A percentile compares a stretch with the other conserved stretches of the same genome.
These are phyloP conservation scores for Lepidonotus clava DNA, from an alignment of 2,888 invertebrate species.

Conservation along the genomic window DNA sequence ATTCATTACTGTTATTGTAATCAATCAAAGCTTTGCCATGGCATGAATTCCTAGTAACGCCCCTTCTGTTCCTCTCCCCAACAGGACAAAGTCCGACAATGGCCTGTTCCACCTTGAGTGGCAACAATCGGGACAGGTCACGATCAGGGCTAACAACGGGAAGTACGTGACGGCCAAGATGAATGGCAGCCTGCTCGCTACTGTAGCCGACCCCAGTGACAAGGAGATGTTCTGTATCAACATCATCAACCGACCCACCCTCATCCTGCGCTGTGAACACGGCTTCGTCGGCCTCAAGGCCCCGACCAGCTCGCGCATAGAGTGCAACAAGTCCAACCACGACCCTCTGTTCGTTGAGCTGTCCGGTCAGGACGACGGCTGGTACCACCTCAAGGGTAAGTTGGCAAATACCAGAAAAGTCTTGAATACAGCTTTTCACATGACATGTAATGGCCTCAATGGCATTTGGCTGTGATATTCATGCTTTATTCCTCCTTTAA, in stretches of 20 bases:
- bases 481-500: too few relatives aligned
- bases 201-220: constrained; percentile 90
- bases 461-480: too few relatives aligned
- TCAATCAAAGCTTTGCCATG: background rate
- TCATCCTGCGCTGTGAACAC: constrained; percentile 96
- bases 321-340: constrained; percentile 64
- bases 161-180: constrained; percentile 96
- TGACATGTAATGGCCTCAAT: too few relatives aligned
- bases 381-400: constrained; percentile 63
- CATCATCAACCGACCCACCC: constrained; percentile 87
- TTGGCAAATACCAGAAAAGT: too few relatives aligned
- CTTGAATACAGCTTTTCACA: too few relatives aligned
- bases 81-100: constrained; percentile 47
- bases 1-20: background rate
- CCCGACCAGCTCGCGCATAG: constrained; percentile 58
- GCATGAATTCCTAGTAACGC: background rate
- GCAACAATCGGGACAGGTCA: constrained; percentile 87
- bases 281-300: constrained; percentile 90
- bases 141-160: constrained; percentile 95
- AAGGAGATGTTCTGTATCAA: constrained; percentile 94
- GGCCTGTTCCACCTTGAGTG: constrained; percentile 92
- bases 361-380: constrained; percentile 52
- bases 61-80: background rate
- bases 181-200: constrained; percentile 95
- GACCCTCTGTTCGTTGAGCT: constrained; percentile 60